phyloP scores from a whole-genome alignment of 1,140 invertebrate genomes.

The Zaprionus inermis region DNA sequence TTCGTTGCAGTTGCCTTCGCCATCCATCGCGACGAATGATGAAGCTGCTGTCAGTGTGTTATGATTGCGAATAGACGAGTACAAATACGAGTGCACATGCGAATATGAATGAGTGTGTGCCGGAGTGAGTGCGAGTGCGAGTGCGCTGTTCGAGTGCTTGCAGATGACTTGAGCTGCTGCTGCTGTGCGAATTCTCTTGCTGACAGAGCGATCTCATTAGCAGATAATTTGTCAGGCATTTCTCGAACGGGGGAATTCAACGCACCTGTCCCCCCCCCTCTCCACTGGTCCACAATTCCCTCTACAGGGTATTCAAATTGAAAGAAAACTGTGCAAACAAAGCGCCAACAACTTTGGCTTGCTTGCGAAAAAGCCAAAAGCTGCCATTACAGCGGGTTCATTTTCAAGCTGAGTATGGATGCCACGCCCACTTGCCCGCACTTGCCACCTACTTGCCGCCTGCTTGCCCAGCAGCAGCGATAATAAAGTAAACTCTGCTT shows the following conservation, averaged over 20 bases:
- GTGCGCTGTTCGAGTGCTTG: constrained; percentile 1
- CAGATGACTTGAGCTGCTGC: constrained; percentile 13
- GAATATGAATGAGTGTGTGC: constrained; percentile 9
- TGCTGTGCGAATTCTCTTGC: neutral
- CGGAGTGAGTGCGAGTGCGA: constrained; percentile 2
- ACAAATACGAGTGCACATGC: constrained; percentile 9
- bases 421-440: neutral
- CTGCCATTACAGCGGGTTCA: constrained; percentile 37
- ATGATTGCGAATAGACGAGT: constrained; percentile 70
- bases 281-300: too few species aligned
- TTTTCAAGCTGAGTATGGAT: constrained; percentile 19
- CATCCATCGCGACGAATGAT: constrained; percentile 16
- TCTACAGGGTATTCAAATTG: constrained; percentile 24
- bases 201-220: constrained; percentile 61
- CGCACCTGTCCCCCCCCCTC: neutral
- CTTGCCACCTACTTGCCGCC: neutral
- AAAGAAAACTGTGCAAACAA: constrained; percentile 45
- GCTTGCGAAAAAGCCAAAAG: constrained; percentile 21
- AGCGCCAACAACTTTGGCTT: constrained; percentile 40
- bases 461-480: constrained; percentile 39
- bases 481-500: constrained; percentile 79
- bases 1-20: constrained; percentile 28
- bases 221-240: constrained; percentile 58
- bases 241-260: neutral
- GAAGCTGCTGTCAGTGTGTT: constrained; percentile 48